Evolutionary conservation across 2,113 vertebrate genomes (phyloP).

Genomic region (Clarias batrachus): DNA sequence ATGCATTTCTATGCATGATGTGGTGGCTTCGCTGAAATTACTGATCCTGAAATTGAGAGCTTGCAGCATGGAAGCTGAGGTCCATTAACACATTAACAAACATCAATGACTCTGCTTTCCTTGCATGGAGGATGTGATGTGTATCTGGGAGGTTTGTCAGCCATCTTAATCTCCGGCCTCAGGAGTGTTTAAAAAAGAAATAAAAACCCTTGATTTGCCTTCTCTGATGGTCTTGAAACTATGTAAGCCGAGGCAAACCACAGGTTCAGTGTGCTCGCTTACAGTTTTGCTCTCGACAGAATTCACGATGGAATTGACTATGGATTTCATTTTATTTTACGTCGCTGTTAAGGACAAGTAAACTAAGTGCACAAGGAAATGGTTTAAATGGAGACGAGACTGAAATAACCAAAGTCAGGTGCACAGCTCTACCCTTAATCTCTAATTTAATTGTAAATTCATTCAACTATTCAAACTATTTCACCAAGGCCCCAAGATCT

Average conservation of each 20-base stretch:
- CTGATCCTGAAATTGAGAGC: not conserved
- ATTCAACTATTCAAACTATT: too few relatives aligned
- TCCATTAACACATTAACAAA: not conserved
- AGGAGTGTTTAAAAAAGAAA: not conserved
- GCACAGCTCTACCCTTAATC: too few relatives aligned
- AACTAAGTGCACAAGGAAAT: not conserved
- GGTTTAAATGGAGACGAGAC: not conserved
- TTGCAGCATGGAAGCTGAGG: not conserved
- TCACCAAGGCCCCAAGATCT: too few relatives aligned
- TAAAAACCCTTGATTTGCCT: not conserved
- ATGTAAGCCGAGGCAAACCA: not conserved
- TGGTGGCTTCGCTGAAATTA: not conserved
- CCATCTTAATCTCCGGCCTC: not conserved
- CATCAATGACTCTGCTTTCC: not conserved
- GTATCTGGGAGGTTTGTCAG: not conserved
- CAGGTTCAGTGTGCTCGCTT: not conserved
- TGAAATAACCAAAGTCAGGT: not conserved
- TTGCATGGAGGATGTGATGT: not conserved
- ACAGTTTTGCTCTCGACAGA: not conserved
- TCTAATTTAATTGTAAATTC: too few relatives aligned
- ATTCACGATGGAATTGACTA: not conserved
- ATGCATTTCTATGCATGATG: not conserved
- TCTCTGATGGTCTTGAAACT: not conserved
- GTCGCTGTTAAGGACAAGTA: not conserved
- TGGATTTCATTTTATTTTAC: not conserved